phyloP scores from a whole-genome alignment of 53 echinoderm and acorn worm genomes.

The Stichopus horrens region DNA sequence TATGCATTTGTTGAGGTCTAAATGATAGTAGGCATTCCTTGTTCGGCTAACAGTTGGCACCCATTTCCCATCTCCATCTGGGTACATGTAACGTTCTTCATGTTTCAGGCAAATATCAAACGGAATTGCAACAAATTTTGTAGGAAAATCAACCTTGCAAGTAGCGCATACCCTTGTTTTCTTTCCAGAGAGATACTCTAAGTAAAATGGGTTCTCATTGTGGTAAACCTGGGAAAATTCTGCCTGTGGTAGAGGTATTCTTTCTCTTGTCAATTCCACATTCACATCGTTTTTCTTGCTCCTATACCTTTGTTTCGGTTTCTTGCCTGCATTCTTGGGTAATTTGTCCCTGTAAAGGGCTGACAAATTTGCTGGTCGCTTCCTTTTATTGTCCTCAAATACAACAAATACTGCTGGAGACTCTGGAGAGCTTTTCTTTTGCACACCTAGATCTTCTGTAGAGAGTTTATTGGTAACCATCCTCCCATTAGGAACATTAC shows the following conservation, averaged over 20 bases:
- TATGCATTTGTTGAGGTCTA: too few relatives aligned
- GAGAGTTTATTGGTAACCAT: neutral
- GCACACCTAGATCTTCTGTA: neutral
- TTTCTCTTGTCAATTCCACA: neutral
- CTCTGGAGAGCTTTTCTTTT: neutral
- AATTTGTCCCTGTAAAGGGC: constrained; percentile 2
- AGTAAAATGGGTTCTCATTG: constrained; percentile 13
- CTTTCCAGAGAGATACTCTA: neutral
- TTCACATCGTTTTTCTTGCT: neutral
- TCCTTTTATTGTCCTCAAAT: constrained; percentile 2
- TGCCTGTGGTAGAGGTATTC: constrained; percentile 3
- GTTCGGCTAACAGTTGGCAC: neutral
- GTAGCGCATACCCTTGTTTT: neutral
- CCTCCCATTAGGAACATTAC: neutral
- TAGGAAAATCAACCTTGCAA: too few relatives aligned
- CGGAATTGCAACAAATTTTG: neutral
- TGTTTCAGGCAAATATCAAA: neutral
- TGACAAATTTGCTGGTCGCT: neutral
- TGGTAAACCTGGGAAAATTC: neutral
- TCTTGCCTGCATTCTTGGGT: constrained; percentile 1
- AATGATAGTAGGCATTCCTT: neutral
- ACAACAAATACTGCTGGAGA: constrained; percentile 15
- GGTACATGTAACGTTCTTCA: constrained; percentile 22
- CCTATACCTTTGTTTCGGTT: neutral
- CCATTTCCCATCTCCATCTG: neutral